Conservation (phyloP, 2,113 vertebrate genomes). For the Seriola dumerili region DNA sequence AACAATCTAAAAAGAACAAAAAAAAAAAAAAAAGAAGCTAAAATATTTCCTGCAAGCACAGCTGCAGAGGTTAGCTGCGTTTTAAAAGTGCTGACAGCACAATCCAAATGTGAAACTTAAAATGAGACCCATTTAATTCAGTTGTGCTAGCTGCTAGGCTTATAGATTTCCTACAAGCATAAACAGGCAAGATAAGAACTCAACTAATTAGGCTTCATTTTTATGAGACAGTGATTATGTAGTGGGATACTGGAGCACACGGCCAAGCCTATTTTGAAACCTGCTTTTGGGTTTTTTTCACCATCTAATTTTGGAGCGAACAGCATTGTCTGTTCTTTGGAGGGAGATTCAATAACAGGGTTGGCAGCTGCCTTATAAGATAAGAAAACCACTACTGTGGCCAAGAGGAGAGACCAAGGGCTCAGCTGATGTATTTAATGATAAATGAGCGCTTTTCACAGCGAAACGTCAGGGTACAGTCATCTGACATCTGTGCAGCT, state of each 20-base stretch:
- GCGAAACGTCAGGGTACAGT: background rate
- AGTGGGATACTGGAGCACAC: conserved; percentile 24
- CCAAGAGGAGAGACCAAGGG: background rate
- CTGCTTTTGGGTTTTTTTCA: conserved; percentile 39
- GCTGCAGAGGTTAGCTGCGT: conserved; percentile 36
- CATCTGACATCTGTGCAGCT: background rate
- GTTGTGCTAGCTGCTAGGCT: conserved; percentile 38
- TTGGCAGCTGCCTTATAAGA: conserved; percentile 39
- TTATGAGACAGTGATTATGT: conserved; percentile 40
- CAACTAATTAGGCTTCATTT: conserved; percentile 43
- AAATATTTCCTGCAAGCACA: conserved; percentile 36
- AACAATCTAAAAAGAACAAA: conserved; percentile 48
- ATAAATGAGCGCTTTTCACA: background rate
- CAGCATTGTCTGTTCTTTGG: conserved; percentile 40
- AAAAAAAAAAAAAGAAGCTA: background rate
- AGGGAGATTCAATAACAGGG: conserved; percentile 36
- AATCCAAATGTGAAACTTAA: conserved; percentile 40
- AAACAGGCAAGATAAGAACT: conserved; percentile 45
- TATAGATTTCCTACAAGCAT: conserved; percentile 65
- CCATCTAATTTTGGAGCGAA: conserved; percentile 39
- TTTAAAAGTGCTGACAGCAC: conserved; percentile 57
- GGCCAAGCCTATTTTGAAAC: conserved; percentile 41
- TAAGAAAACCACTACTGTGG: conserved; percentile 38
- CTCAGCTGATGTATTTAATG: conserved; percentile 21
- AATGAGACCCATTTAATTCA: conserved; percentile 45